phyloP scores from a whole-genome alignment of 2,797 vertebrate species.

The Hoplostethus mediterraneus region DNA sequence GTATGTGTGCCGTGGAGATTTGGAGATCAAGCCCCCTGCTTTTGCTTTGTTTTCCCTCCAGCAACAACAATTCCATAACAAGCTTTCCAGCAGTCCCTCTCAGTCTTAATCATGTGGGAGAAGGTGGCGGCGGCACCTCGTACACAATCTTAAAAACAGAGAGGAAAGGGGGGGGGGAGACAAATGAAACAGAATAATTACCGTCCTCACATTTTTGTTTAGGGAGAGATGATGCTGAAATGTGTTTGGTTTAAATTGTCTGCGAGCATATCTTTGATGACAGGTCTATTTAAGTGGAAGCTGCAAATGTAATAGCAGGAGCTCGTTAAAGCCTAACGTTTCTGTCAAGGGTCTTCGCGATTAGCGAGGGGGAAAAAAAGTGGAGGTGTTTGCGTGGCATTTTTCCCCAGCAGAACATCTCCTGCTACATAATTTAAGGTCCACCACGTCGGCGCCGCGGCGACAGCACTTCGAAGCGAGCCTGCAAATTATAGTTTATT shows the following conservation, averaged over 20 bases:
- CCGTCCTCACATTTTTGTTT: constrained; percentile 49
- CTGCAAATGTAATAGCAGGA: constrained; percentile 65
- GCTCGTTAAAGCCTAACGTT: constrained; percentile 64
- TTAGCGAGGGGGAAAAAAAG: constrained; percentile 54
- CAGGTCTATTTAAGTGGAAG: constrained; percentile 66
- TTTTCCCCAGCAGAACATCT: constrained; percentile 39
- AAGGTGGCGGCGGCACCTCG: constrained; percentile 1
- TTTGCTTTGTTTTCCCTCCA: constrained; percentile 35
- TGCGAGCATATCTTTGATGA: constrained; percentile 64
- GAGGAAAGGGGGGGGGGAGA: constrained; percentile 35
- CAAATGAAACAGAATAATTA: constrained; percentile 62
- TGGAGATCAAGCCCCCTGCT: constrained; percentile 26
- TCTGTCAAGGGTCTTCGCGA: constrained; percentile 58
- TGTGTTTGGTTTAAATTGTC: constrained; percentile 68
- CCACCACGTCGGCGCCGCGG: neutral
- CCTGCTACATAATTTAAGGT: constrained; percentile 52
- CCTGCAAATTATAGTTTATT: constrained; percentile 33
- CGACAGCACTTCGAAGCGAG: neutral
- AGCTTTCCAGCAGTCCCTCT: constrained; percentile 12
- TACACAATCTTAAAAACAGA: constrained; percentile 5
- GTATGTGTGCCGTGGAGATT: constrained; percentile 29
- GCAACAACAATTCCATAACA: constrained; percentile 24
- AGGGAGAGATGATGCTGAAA: constrained; percentile 44
- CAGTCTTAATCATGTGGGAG: constrained; percentile 16
- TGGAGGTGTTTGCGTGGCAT: constrained; percentile 38